A percentile compares a stretch with the other conserved stretches of the same genome.
Conservation (phyloP, 2,113 vertebrate species). For the Pomatorhinus ruficollis region DNA sequence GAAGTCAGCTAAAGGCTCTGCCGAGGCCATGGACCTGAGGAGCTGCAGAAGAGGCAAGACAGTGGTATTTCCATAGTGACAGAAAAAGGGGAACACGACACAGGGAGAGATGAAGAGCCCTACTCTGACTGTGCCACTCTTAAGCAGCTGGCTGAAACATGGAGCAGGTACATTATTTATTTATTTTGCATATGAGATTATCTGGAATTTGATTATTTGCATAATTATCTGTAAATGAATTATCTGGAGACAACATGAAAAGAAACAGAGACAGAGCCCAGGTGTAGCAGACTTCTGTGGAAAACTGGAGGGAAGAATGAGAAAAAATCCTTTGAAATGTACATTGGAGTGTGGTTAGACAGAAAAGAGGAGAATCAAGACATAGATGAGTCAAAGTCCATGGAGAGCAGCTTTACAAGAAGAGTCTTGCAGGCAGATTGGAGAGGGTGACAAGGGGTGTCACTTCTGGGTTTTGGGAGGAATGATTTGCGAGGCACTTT, state of each 20-base stretch:
- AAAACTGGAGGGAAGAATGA: neutral
- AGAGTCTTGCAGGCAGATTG: neutral
- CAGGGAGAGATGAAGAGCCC: neutral
- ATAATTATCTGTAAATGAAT: slow-evolving; percentile 52
- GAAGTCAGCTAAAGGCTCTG: neutral
- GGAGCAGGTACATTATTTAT: slow-evolving; percentile 21
- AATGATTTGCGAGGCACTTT: neutral
- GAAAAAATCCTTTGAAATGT: slow-evolving; percentile 1
- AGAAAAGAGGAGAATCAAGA: neutral
- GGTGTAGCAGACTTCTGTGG: slow-evolving; percentile 20
- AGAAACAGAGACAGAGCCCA: slow-evolving; percentile 32
- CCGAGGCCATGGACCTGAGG: neutral
- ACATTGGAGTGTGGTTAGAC: neutral
- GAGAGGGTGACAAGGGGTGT: neutral
- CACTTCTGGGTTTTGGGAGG: neutral
- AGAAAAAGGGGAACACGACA: neutral
- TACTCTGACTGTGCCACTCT: neutral
- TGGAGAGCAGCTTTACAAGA: neutral
- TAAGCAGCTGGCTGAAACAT: neutral
- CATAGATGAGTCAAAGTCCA: neutral
- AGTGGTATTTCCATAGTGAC: neutral
- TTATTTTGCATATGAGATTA: slow-evolving; percentile 45
- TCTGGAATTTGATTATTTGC: slow-evolving; percentile 25
- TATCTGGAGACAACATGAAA: slow-evolving; percentile 47
- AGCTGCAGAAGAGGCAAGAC: neutral